phyloP scores from a whole-genome alignment of 2,113 vertebrate genomes.

The Xenus cinereus region DNA sequence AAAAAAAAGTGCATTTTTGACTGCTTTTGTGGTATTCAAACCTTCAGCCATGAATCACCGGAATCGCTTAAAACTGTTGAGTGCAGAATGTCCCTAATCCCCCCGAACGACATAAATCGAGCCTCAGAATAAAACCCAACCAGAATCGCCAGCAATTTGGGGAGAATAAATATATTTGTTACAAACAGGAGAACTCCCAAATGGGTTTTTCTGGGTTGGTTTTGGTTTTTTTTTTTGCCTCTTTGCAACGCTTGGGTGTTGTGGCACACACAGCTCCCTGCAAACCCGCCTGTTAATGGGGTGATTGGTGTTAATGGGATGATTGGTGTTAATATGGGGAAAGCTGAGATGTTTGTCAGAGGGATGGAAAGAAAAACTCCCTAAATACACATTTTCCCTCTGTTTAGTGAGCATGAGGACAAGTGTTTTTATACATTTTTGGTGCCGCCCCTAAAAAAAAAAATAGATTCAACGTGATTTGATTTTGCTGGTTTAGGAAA shows the following conservation, averaged over 20 bases:
- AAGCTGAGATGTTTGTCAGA: neutral
- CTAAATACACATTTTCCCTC: neutral
- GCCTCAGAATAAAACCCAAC: neutral
- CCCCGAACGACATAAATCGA: fast-evolving
- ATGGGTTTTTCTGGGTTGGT: neutral
- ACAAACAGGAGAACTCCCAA: neutral
- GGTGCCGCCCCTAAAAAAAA: neutral
- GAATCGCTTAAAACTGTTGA: neutral
- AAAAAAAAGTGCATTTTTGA: neutral
- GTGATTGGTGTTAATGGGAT: too few species aligned
- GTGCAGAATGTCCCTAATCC: fast-evolving
- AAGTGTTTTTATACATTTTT: neutral
- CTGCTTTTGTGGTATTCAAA: neutral
- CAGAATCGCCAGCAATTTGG: neutral
- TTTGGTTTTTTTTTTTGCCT: neutral
- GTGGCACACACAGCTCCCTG: neutral
- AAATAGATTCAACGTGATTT: neutral
- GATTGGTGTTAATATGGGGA: too few species aligned
- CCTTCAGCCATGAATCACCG: neutral
- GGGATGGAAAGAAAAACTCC: neutral
- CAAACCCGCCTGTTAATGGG: neutral
- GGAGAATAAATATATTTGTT: neutral
- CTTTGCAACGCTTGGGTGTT: neutral
- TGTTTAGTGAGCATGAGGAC: too few species aligned
- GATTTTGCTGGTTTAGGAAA: neutral